phyloP scores from a whole-genome alignment of 2,888 invertebrate species.

The Candidula unifasciata region DNA sequence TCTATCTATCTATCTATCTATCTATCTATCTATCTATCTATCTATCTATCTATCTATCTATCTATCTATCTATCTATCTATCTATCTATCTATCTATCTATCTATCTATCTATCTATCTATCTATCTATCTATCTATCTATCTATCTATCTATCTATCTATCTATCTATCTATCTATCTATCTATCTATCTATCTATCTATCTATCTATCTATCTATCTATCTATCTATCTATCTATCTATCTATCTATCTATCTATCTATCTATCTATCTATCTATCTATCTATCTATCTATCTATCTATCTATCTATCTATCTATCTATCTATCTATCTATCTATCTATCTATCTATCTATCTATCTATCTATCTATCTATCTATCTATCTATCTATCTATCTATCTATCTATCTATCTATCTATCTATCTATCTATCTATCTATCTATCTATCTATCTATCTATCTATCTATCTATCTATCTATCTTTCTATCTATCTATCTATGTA shows the following conservation, averaged over 20 bases:
- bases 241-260: not conserved
- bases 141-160: not conserved
- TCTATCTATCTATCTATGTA: slow-evolving; percentile 11
- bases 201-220: not conserved
- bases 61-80: not conserved
- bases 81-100: not conserved
- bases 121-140: not conserved
- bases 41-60: not conserved
- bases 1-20: not conserved
- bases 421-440: slow-evolving; percentile 20
- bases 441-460: slow-evolving; percentile 23
- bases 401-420: slow-evolving; percentile 21
- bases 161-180: not conserved
- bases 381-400: slow-evolving; percentile 19
- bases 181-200: not conserved
- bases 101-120: not conserved
- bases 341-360: not conserved
- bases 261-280: not conserved
- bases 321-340: slow-evolving; percentile 20
- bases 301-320: not conserved
- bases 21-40: not conserved
- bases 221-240: not conserved
- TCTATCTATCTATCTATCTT: slow-evolving; percentile 22
- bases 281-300: not conserved
- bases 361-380: slow-evolving; percentile 15